Conservation (phyloP, 2,113 vertebrate species). For the Scomber scombrus region DNA sequence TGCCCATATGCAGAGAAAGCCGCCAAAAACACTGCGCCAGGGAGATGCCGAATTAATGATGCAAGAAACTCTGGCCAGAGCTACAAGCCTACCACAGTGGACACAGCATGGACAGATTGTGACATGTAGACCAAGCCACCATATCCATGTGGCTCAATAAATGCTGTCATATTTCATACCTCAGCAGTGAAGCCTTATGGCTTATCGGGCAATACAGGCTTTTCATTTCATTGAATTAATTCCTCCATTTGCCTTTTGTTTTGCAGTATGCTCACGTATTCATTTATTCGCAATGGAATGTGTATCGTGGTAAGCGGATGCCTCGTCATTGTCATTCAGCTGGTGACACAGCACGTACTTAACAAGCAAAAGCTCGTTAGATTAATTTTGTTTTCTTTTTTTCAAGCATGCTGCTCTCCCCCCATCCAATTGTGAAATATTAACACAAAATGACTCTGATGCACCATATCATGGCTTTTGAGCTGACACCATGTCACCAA, state of each 20-base stretch:
- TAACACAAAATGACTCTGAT: slow-evolving; percentile 78
- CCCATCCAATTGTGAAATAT: slow-evolving; percentile 73
- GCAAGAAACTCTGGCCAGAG: slow-evolving; percentile 65
- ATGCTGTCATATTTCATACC: slow-evolving; percentile 59
- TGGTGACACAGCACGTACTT: slow-evolving; percentile 70
- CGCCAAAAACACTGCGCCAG: slow-evolving; percentile 65
- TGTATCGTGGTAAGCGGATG: slow-evolving; percentile 61
- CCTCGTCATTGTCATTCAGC: slow-evolving; percentile 80
- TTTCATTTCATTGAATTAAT: slow-evolving; percentile 75
- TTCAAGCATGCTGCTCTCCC: slow-evolving; percentile 59
- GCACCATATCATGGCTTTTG: slow-evolving; percentile 72
- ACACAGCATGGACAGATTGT: slow-evolving; percentile 55
- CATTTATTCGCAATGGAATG: slow-evolving; percentile 78
- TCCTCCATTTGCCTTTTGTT: slow-evolving; percentile 77
- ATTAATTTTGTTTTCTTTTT: slow-evolving; percentile 79
- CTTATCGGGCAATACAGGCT: slow-evolving; percentile 75
- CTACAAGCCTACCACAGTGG: slow-evolving; percentile 44
- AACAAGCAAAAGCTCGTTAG: slow-evolving; percentile 83
- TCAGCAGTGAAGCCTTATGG: slow-evolving; percentile 57
- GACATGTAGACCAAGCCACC: slow-evolving; percentile 46
- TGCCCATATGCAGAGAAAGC: slow-evolving; percentile 46
- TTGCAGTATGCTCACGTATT: slow-evolving; percentile 75
- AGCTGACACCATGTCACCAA: slow-evolving; percentile 73
- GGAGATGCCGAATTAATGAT: slow-evolving; percentile 76
- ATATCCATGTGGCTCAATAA: slow-evolving; percentile 43